Evolutionary conservation across 2,113 vertebrate species (phyloP).

Genomic region (Otus sunia): DNA sequence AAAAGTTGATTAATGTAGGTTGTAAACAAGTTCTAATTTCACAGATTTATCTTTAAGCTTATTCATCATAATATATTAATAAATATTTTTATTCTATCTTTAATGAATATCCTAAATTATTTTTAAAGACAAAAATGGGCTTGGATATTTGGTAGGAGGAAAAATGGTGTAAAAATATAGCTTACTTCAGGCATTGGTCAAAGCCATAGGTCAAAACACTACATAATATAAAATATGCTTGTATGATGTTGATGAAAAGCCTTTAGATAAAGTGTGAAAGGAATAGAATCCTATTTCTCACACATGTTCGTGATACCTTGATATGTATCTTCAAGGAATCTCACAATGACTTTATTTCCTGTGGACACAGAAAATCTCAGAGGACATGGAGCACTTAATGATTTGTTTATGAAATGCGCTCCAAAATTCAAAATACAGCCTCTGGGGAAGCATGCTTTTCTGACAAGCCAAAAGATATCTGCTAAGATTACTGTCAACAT

Average conservation of each 20-base stretch:
- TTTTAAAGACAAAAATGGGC: not conserved
- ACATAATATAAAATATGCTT: not conserved
- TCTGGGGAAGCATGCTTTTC: not conserved
- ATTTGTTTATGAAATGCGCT: constrained; percentile 1
- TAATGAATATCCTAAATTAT: not conserved
- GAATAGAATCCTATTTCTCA: not conserved
- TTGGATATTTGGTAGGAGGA: not conserved
- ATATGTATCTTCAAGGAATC: constrained; percentile 23
- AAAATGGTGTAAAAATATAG: not conserved
- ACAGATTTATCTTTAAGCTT: not conserved
- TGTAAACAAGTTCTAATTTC: not conserved
- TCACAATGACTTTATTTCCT: not conserved
- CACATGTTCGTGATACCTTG: not conserved
- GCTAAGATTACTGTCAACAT: not conserved
- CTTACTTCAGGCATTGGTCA: not conserved
- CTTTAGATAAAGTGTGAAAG: not conserved
- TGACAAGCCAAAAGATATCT: not conserved
- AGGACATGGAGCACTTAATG: not conserved
- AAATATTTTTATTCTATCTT: not conserved
- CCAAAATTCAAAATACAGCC: constrained; percentile 5
- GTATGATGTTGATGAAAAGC: not conserved
- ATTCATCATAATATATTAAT: not conserved
- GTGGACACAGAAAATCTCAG: not conserved
- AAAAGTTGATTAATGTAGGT: not conserved
- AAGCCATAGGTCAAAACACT: not conserved